Percentiles rank a stretch among this genome's conserved stretches.
Conservation (phyloP, 2,797 vertebrate species). For the Hafferia zeledoni region DNA sequence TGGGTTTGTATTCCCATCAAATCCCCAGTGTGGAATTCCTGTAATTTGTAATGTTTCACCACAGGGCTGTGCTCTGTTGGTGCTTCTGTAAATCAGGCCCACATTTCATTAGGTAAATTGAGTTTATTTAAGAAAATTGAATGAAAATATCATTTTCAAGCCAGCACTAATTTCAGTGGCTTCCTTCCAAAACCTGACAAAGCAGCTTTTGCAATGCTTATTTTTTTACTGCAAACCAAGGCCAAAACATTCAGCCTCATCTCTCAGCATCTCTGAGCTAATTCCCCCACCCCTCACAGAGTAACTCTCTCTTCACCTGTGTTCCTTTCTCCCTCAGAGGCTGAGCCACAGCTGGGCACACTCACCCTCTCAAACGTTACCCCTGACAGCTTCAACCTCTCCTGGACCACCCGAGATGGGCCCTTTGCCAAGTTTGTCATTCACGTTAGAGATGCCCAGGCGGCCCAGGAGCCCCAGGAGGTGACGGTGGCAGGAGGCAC, state of each 20-base stretch:
- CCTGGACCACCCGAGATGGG: conserved; percentile 83
- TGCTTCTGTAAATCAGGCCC: neutral
- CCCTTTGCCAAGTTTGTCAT: conserved; percentile 86
- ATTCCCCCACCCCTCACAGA: neutral
- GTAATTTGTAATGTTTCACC: neutral
- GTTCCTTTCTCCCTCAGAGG: conserved; percentile 84
- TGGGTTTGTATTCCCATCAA: neutral
- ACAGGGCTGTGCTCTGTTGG: neutral
- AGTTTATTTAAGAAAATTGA: neutral
- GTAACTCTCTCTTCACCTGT: conserved; percentile 26
- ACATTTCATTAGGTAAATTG: neutral
- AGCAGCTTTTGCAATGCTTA: neutral
- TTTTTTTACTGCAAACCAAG: neutral
- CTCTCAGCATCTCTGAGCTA: neutral
- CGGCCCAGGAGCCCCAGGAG: conserved; percentile 79
- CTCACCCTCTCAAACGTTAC: conserved; percentile 82
- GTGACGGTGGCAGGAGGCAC: conserved; percentile 77
- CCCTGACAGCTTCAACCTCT: conserved; percentile 87
- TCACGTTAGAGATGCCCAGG: conserved; percentile 79
- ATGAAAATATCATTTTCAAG: neutral
- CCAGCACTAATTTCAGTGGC: conserved; percentile 56
- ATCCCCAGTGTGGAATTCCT: neutral
- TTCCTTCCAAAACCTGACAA: conserved; percentile 34
- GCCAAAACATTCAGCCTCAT: neutral
- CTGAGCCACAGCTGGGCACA: conserved; percentile 83